Base-by-base conservation (phyloP, 2,888 invertebrate species). In the Protophormia terraenovae region DNA sequence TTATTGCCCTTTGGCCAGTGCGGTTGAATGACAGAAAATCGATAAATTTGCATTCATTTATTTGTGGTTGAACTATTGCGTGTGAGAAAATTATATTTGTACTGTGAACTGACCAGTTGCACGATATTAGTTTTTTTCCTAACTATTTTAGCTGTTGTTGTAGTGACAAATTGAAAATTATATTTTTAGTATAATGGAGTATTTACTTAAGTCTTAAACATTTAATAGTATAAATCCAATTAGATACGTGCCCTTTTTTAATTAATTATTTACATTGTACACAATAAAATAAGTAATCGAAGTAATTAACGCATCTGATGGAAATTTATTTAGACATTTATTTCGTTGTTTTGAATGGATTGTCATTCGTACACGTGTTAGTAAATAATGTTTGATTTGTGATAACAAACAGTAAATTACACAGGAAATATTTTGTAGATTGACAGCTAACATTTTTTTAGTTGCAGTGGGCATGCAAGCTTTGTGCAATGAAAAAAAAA, bases 1-100 rank as follows among this genome's bases (percentile, higher is more conserved):
- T 90, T 90, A 90, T 88, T 90, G 90, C 90, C 90, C 90, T 89
- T 88, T 88, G 87, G 27, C 73, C 60, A 53, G 86, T 87, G 81
- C 82, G 79, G 53, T 60, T 19, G 38, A 50, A 55, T 62, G 41
- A 64, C 19, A 29, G 67, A 90, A 90, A 90, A 90, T 90, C 90
- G 88, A 90, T 90, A 90, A 86, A 90, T 88, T 88, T 90, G 89
- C 89, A 89, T 84, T 84, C 71, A 67, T 84, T 83, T 75, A 62
- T 55, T 50, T 73, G 62, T 38, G 24, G 72, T 81, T 45, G 12
- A 69, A 69, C 60, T 45, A 55, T 85, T 71, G 79, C 75, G 75
- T 80, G 79, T 64, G 53, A 58, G 22, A 47, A 1, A n/a, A 58
- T 22, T 45, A 16, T 38, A 47, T 66, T 58, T 66, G 50, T 22